Conservation (phyloP, 2,113 vertebrate genomes). For the Cygnus buccinator region DNA sequence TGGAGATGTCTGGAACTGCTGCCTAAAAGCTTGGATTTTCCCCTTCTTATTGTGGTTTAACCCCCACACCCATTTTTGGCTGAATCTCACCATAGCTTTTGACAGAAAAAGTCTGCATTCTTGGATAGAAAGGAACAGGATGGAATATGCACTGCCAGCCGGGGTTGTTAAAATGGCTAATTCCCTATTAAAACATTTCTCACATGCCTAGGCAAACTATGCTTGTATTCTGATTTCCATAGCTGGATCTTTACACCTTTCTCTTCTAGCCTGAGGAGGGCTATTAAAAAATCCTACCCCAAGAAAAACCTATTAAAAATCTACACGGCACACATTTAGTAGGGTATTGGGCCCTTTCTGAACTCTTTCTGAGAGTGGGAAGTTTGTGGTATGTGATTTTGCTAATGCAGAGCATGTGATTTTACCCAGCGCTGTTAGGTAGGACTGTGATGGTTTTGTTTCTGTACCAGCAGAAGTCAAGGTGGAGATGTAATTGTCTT, state of each 20-base stretch:
- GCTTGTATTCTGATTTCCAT: not conserved
- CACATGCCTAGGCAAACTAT: not conserved
- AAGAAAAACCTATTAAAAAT: not conserved
- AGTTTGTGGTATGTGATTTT: not conserved
- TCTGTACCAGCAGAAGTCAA: not conserved
- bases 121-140: not conserved
- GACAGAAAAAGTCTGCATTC: not conserved
- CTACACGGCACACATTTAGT: not conserved
- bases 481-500: not conserved
- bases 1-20: not conserved
- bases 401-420: not conserved
- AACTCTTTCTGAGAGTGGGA: not conserved
- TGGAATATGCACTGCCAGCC: not conserved
- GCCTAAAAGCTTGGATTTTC: not conserved
- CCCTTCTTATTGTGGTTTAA: not conserved
- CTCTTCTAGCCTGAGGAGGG: not conserved
- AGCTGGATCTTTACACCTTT: not conserved
- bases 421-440: not conserved
- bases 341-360: not conserved
- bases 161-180: not conserved
- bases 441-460: not conserved
- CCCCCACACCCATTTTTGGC: not conserved
- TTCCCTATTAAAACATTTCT: not conserved
- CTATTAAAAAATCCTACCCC: no score
- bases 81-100: not conserved